phyloP scores from a whole-genome alignment of 2,113 vertebrate species.

The Oreochromis spilurus region DNA sequence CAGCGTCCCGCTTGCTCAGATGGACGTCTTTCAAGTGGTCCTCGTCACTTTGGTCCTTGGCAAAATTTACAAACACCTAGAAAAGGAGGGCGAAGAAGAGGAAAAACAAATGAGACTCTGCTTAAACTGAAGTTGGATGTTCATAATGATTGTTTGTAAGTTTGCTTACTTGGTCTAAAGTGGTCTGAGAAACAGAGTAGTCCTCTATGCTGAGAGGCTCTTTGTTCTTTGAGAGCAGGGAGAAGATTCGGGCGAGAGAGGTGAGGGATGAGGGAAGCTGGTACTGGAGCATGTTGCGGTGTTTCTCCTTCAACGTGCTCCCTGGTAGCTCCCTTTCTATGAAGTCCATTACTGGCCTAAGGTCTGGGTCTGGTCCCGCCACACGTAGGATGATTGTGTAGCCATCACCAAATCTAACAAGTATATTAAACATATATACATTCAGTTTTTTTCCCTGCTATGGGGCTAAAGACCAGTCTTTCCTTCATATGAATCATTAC shows the following conservation, averaged over 20 bases:
- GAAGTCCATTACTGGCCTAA: slow-evolving; percentile 88
- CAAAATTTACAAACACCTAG: slow-evolving; percentile 98
- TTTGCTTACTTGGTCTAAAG: slow-evolving; percentile 94
- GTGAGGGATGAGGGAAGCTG: slow-evolving; percentile 89
- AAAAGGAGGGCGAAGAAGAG: slow-evolving; percentile 21
- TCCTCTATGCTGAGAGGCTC: slow-evolving; percentile 93
- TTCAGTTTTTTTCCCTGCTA: not conserved
- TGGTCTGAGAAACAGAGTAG: slow-evolving; percentile 98
- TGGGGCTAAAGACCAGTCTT: not conserved
- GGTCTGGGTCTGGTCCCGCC: slow-evolving; percentile 84
- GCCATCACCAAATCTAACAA: slow-evolving; percentile 89
- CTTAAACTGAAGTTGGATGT: not conserved
- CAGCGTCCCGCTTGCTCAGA: slow-evolving; percentile 87
- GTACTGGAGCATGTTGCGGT: slow-evolving; percentile 97
- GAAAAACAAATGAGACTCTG: not conserved
- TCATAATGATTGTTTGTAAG: too few species aligned
- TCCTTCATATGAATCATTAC: not conserved
- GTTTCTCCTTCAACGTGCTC: slow-evolving; percentile 93
- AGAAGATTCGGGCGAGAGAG: slow-evolving; percentile 93
- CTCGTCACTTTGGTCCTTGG: slow-evolving; percentile 99
- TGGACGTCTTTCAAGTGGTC: slow-evolving; percentile 93
- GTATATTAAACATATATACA: not conserved
- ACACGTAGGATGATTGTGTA: slow-evolving; percentile 95
- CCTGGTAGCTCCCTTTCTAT: slow-evolving; percentile 88
- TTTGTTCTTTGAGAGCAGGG: slow-evolving; percentile 90